phyloP scores from a whole-genome alignment of 2,888 invertebrate species.

The Cepaea hortensis region DNA sequence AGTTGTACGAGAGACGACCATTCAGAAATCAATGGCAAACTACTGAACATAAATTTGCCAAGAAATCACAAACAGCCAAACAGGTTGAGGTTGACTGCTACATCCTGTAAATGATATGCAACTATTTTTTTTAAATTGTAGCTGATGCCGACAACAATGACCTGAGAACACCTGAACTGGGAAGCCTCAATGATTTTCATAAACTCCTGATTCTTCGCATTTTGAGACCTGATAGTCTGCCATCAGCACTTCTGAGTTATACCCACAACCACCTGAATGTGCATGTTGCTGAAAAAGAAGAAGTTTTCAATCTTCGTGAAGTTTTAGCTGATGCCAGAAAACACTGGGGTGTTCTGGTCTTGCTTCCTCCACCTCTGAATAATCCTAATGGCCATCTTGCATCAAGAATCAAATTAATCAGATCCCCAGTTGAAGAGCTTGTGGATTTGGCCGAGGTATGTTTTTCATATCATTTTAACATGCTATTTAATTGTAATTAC shows the following conservation, averaged over 20 bases:
- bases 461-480: neutral
- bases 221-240: constrained; percentile 75
- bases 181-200: constrained; percentile 72
- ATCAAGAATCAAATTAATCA: constrained; percentile 63
- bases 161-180: constrained; percentile 59
- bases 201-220: constrained; percentile 73
- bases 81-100: too few relatives aligned
- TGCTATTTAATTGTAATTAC: neutral
- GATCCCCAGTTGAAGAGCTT: constrained; percentile 64
- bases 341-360: constrained; percentile 69
- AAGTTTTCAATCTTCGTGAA: constrained; percentile 43
- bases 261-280: constrained; percentile 67
- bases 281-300: constrained; percentile 62
- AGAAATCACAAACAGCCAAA: too few relatives aligned
- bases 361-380: constrained; percentile 65
- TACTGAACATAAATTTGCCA: too few relatives aligned
- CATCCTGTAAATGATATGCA: too few relatives aligned
- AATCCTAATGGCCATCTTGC: constrained; percentile 62
- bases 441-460: constrained; percentile 66
- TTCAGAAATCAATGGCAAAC: too few relatives aligned
- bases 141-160: constrained; percentile 44
- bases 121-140: neutral
- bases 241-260: constrained; percentile 68
- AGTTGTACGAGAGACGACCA: too few relatives aligned
- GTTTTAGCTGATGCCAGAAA: constrained; percentile 49